These are phyloP conservation scores for Erynnis tages DNA, from an alignment of 2,888 invertebrate species.

Conservation along the genomic window DNA sequence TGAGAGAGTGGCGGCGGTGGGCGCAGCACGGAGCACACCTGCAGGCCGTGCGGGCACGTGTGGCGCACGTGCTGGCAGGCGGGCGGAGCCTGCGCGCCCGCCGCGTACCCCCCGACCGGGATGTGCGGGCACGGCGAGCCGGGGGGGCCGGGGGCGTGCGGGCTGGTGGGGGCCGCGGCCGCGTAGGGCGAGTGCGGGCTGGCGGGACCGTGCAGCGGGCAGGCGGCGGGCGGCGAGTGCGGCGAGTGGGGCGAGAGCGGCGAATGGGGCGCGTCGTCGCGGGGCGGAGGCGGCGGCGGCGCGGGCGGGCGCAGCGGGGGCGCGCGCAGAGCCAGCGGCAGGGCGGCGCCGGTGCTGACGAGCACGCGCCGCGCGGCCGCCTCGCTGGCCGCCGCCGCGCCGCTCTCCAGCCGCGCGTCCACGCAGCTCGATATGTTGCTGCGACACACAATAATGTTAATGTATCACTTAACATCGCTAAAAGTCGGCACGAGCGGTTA, in stretches of 20 bases:
- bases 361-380: constrained; percentile 86
- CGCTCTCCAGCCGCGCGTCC: constrained; percentile 86
- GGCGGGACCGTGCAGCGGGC: constrained; percentile 39
- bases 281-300: constrained; percentile 41
- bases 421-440: constrained; percentile 67
- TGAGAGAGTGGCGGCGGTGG: constrained; percentile 62
- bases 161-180: constrained; percentile 82
- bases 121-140: constrained; percentile 44
- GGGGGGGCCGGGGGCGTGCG: constrained; percentile 39
- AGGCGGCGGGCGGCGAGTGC: constrained; percentile 78
- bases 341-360: constrained; percentile 40
- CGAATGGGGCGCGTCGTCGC: constrained; percentile 29
- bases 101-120: constrained; percentile 34
- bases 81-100: constrained; percentile 52
- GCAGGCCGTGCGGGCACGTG: constrained; percentile 50
- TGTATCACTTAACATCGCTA: no score
- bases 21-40: constrained; percentile 25
- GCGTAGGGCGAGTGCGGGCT: constrained; percentile 41
- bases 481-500: no score
- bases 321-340: constrained; percentile 84
- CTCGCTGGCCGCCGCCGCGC: constrained; percentile 89
- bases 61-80: constrained; percentile 35
- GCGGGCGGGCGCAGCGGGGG: constrained; percentile 54
- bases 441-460: neutral
- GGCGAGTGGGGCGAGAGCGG: constrained; percentile 50